These are phyloP conservation scores for Buceros bicornis DNA, from an alignment of 2,797 vertebrate species.

Conservation along the genomic window DNA sequence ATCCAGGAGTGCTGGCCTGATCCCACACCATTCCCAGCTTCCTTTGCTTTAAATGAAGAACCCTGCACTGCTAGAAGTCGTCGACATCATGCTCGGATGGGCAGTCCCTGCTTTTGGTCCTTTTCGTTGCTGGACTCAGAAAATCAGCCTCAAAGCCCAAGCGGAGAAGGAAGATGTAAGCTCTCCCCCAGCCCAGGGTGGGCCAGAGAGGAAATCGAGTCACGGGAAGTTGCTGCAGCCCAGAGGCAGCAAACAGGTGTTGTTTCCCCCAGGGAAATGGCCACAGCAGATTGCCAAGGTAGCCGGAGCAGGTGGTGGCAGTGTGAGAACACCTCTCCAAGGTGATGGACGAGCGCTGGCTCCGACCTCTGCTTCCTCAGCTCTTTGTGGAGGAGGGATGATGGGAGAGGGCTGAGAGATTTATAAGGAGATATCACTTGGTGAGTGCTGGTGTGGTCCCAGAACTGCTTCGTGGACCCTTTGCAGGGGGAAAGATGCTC, in stretches of 20 bases:
- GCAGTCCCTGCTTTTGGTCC: neutral
- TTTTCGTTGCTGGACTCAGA: neutral
- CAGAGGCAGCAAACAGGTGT: neutral
- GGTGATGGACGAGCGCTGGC: slow-evolving; percentile 64
- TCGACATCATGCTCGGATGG: accelerated
- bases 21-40: neutral
- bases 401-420: slow-evolving; percentile 27
- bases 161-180: accelerated
- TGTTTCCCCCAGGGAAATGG: accelerated
- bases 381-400: slow-evolving; percentile 23
- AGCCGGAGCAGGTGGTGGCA: neutral
- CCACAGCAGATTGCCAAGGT: neutral
- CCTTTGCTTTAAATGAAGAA: neutral
- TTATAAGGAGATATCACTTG: neutral
- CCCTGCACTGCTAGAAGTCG: neutral
- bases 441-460: neutral
- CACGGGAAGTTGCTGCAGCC: neutral
- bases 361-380: slow-evolving; percentile 72
- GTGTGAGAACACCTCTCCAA: neutral
- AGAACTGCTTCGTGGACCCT: slow-evolving; percentile 15
- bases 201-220: accelerated
- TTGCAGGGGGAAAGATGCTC: neutral
- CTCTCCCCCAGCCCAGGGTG: neutral
- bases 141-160: neutral
- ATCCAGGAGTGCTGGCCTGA: neutral